These are phyloP conservation scores for Myotis daubentonii DNA, from an alignment of 2,797 vertebrate genomes.

Conservation along the genomic window DNA sequence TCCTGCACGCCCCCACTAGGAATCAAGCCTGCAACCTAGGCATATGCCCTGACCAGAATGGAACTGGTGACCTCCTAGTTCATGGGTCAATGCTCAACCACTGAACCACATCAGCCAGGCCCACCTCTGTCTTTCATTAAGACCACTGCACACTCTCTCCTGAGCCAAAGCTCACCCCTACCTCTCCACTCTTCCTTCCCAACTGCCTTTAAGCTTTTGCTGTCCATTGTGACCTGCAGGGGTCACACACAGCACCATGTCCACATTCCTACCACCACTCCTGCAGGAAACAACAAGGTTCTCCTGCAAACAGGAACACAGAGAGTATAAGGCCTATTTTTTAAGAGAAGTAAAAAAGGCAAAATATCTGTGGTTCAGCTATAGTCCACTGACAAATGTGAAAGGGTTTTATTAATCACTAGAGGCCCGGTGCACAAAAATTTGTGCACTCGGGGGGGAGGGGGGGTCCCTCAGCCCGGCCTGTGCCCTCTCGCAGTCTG, in stretches of 20 bases:
- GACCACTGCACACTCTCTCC: background rate
- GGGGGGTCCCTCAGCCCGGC: no score
- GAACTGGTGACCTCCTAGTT: no score
- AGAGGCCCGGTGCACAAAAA: no score
- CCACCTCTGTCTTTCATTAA: background rate
- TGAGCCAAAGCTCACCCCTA: background rate
- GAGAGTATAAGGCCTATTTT: background rate
- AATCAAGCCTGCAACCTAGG: no score
- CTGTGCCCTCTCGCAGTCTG: no score
- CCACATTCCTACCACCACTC: background rate
- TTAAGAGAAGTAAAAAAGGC: slow-evolving; percentile 1
- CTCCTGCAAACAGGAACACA: background rate
- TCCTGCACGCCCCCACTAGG: no score
- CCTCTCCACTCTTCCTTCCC: no score
- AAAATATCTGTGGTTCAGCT: background rate
- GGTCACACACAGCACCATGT: background rate
- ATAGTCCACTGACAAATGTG: background rate
- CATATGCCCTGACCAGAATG: no score
- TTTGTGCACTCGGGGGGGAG: no score
- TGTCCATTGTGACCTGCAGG: background rate
- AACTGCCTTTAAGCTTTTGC: background rate
- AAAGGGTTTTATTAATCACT: background rate
- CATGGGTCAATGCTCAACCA: no score
- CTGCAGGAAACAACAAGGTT: background rate
- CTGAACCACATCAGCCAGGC: no score